Evolutionary conservation across 2,888 invertebrate species (phyloP), one percentile per base, ranked within the genome.

Genomic region (Lasioglossum zephyrum): DNA sequence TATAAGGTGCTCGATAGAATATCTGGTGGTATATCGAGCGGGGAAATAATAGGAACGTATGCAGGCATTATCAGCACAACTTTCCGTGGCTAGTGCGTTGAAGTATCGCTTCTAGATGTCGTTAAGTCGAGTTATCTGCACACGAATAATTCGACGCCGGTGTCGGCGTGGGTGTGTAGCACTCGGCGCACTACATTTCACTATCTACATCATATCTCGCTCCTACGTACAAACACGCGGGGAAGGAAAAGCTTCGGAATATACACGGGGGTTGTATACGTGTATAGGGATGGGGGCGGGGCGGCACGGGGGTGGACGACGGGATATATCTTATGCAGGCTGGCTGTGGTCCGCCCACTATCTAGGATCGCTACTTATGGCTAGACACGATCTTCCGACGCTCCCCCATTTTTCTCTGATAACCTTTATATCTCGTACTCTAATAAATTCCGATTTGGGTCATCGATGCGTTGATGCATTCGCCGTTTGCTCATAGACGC

Each of bases 291-390:
- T 16, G 16, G 36, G 66, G 66, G 31, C 39, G 39, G 69, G 39
- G 22, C 9, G 69, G 39, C 39, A 41, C 49, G 69, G 44, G 73
- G 44, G 74, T 44, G 44, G 70, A 26, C 74, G 81, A 77, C 36
- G 53, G 88, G 53, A 69, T 90, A 82, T 88, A 91, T 91, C 87
- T 92, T 90, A 89, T 86, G 87, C 86, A 88, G 88, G 86, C 88
- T 84, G 79, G 79, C 72, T 76, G 82, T 72, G 77, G 81, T 82
- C 87, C 85, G 80, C 88, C 88, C 83, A 66, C 88, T 91, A 92
- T 93, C 91, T 88, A 78, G 77, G 88, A 93, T 93, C 93, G 91
- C 94, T 94, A 92, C 94, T 94, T 94, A 94, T 93, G 93, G 89
- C 92, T 84, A 92, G 93, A 93, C 94, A 94, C 93, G 94, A 93